A percentile compares a stretch with the other conserved stretches of the same genome.
Evolutionary conservation across 1,140 invertebrate species (phyloP).

Genomic region (Linepithema humile): DNA sequence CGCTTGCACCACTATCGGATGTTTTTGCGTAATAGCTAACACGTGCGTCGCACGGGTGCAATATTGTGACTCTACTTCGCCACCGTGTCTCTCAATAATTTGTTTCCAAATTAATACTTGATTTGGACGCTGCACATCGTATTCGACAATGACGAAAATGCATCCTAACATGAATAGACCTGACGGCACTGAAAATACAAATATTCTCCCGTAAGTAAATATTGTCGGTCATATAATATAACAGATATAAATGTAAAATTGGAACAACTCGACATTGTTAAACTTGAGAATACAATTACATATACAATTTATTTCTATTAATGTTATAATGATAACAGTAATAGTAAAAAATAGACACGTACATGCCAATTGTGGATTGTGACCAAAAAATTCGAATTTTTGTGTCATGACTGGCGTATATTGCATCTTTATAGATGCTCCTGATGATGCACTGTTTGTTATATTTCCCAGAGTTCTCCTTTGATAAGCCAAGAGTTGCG

Average conservation of each 20-base stretch:
- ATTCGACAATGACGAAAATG: conserved; percentile 94
- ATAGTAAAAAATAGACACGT: conserved; percentile 50
- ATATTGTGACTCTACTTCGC: conserved; percentile 94
- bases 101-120: conserved; percentile 90
- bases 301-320: not conserved
- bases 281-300: not conserved
- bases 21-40: conserved; percentile 94
- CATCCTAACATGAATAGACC: conserved; percentile 96
- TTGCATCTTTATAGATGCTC: conserved; percentile 82
- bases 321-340: not conserved
- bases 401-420: conserved; percentile 83
- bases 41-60: conserved; percentile 95
- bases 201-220: conserved; percentile 39
- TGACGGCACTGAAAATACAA: conserved; percentile 89
- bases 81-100: conserved; percentile 94
- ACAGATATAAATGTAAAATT: not conserved
- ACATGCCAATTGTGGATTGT: conserved; percentile 93
- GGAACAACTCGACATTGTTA: not conserved
- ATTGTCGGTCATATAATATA: not conserved
- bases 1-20: conserved; percentile 94
- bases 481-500: conserved; percentile 81
- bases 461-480: conserved; percentile 84
- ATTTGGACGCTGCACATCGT: conserved; percentile 86
- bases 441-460: conserved; percentile 82
- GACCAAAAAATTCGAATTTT: conserved; percentile 92